phyloP scores from a whole-genome alignment of 2,888 invertebrate species.

The Mesochorus sp. region DNA sequence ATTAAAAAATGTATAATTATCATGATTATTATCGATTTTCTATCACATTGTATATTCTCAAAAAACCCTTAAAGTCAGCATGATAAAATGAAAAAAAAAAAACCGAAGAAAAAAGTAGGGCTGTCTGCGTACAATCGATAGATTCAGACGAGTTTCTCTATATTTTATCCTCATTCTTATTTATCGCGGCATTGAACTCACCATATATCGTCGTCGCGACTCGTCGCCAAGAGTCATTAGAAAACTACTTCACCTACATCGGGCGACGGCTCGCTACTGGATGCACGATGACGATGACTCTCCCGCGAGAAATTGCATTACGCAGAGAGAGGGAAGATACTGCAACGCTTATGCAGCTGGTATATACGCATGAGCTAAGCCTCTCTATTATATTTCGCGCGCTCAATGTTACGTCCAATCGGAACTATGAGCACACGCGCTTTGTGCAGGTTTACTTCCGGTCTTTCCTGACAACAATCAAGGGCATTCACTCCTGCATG shows the following conservation, averaged over 20 bases:
- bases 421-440: conserved; percentile 47
- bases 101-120: too few species aligned
- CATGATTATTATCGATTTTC: too few species aligned
- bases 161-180: conserved; percentile 23
- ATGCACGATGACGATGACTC: conserved; percentile 47
- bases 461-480: conserved; percentile 42
- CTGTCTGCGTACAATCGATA: too few species aligned
- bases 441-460: conserved; percentile 53
- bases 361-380: conserved; percentile 13
- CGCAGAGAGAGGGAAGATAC: neutral
- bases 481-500: conserved; percentile 46
- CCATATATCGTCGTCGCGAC: conserved; percentile 46
- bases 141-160: too few species aligned
- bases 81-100: too few species aligned
- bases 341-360: conserved; percentile 28
- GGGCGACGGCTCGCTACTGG: conserved; percentile 49
- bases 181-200: conserved; percentile 37
- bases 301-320: conserved; percentile 57
- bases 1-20: too few species aligned
- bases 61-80: too few species aligned
- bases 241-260: conserved; percentile 74
- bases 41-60: too few species aligned
- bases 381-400: conserved; percentile 47
- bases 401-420: conserved; percentile 58
- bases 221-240: conserved; percentile 65